Base-by-base conservation (phyloP, 1,140 invertebrate genomes). In the Globodera rostochiensis region DNA sequence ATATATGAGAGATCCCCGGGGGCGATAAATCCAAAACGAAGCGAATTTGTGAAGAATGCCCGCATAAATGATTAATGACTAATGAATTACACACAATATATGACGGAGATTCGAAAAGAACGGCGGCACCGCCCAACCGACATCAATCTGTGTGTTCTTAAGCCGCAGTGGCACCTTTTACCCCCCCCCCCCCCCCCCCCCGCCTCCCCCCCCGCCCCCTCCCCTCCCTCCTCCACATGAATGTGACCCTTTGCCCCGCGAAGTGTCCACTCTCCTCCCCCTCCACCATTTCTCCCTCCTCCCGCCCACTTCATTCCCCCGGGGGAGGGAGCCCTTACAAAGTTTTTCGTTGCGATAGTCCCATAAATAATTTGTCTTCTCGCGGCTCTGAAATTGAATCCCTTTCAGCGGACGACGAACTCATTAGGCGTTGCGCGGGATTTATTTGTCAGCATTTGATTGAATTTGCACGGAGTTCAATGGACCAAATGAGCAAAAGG, bases 301-400 rank as follows among this genome's bases (percentile, higher is more conserved):
- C 57, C 13, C 7, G 50, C 50, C 7, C 50, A 8, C 7, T 60
- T 36, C 25, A 36, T 36, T 36, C 25, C 25, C 25, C 25, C 25
- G 11, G 57, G 5, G 11, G 57, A 60, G 57, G n/a, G n/a, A n/a
- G n/a, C 15, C 57, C 57, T 60, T 60, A 19, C 57, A 60, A 60
- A 60, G 57, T 60, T 60, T 60, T 60, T 19, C 57, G 9, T 60
- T 13, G 11, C 11, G 15, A 15, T 60, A 15, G 9, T 60, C 57
- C 57, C 57, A 60, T 60, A 60, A 60, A 60, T 60, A 60, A 60
- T 60, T 60, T 60, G 25, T 60, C 57, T 60, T 60, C 57, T 60
- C 57, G 57, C 57, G 57, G 11, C 57, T 60, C 57, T 60, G 57
- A 60, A 60, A 60, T 60, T 19, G 57, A 60, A 60, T 60, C 57